These are phyloP conservation scores for Diplodus puntazzo DNA, from an alignment of 2,797 vertebrate genomes.

Conservation along the genomic window DNA sequence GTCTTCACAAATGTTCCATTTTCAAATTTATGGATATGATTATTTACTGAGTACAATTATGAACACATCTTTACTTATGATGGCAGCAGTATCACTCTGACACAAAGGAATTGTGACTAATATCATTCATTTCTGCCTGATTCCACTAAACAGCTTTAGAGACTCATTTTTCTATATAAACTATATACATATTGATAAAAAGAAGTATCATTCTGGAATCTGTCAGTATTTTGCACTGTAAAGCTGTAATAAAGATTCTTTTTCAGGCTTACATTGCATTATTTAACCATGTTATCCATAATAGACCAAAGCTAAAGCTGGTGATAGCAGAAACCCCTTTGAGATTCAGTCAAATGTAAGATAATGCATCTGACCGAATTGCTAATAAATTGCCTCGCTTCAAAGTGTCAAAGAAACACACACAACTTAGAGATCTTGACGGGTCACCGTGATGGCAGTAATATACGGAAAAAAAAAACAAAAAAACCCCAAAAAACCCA, in stretches of 20 bases:
- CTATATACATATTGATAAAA: not conserved
- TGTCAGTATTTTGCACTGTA: slow-evolving; percentile 7
- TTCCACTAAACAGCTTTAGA: not conserved
- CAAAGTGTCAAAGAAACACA: slow-evolving; percentile 23
- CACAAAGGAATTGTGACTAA: not conserved
- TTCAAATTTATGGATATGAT: not conserved
- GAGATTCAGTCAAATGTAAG: slow-evolving; percentile 43
- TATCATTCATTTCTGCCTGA: not conserved
- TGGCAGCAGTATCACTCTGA: not conserved
- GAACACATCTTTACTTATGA: not conserved
- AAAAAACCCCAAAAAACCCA: too few relatives aligned
- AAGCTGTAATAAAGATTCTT: slow-evolving; percentile 26
- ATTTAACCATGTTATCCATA: slow-evolving; percentile 56
- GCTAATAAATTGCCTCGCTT: slow-evolving; percentile 34
- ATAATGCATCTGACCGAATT: slow-evolving; percentile 58
- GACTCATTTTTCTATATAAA: too few relatives aligned
- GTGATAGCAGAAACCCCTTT: slow-evolving; percentile 37
- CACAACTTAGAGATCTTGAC: not conserved
- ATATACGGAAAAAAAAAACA: not conserved
- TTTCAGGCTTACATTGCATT: slow-evolving; percentile 35
- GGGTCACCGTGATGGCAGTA: slow-evolving; percentile 13
- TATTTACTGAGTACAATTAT: not conserved
- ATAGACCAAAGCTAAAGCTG: slow-evolving; percentile 56
- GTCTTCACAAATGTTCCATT: not conserved
- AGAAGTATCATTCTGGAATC: slow-evolving; percentile 2